Conservation (phyloP, 2,888 invertebrate genomes). For the Tetranychus truncatus region DNA sequence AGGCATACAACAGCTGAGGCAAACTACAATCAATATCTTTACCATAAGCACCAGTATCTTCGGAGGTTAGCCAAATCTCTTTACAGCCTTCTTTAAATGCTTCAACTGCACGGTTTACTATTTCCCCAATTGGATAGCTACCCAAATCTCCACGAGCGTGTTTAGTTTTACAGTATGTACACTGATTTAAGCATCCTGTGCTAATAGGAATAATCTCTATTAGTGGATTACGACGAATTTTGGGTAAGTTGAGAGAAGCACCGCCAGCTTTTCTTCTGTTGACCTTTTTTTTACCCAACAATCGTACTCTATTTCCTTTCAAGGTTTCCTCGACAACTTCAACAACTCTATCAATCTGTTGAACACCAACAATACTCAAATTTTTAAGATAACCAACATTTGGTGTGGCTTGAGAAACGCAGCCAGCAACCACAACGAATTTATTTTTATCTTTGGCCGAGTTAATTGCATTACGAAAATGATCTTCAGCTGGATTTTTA, state of each 20-base stretch:
- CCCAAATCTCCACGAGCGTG: slow-evolving; percentile 91
- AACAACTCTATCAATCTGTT: slow-evolving; percentile 90
- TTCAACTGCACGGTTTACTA: slow-evolving; percentile 63
- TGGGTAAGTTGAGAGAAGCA: slow-evolving; percentile 67
- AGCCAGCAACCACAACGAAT: slow-evolving; percentile 83
- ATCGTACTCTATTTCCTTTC: slow-evolving; percentile 61
- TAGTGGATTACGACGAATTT: slow-evolving; percentile 81
- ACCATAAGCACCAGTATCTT: slow-evolving; percentile 83
- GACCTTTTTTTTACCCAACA: slow-evolving; percentile 60
- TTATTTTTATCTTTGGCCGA: slow-evolving; percentile 53
- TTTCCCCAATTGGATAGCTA: slow-evolving; percentile 74
- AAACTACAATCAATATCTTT: slow-evolving; percentile 67
- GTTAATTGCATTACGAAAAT: slow-evolving; percentile 64
- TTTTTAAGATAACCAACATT: slow-evolving; percentile 43
- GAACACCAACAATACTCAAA: slow-evolving; percentile 86
- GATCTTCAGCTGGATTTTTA: slow-evolving; percentile 88
- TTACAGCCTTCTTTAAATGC: slow-evolving; percentile 72
- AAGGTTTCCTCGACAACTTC: slow-evolving; percentile 95
- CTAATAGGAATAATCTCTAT: slow-evolving; percentile 93
- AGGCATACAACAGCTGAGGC: slow-evolving; percentile 60
- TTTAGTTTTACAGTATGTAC: slow-evolving; percentile 96
- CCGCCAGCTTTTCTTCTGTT: slow-evolving; percentile 61
- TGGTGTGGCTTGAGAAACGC: slow-evolving; percentile 72
- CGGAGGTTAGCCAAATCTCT: slow-evolving; percentile 93
- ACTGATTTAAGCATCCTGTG: slow-evolving; percentile 90